Conservation (phyloP, 2,888 invertebrate genomes). For the Lithophane socia region DNA sequence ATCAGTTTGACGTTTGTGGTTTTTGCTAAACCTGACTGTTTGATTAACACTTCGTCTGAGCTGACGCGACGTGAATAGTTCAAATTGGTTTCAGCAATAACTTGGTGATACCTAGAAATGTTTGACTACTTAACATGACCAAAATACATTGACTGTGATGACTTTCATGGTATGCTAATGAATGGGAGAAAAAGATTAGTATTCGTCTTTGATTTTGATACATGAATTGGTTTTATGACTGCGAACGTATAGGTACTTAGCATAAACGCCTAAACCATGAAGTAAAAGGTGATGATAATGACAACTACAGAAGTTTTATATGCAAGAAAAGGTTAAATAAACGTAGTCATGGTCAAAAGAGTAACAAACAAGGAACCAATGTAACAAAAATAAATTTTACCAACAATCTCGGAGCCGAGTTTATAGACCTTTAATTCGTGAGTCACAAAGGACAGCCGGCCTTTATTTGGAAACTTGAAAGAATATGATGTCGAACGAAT, state of each 20-base stretch:
- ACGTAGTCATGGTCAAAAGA: background rate
- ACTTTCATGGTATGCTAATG: background rate
- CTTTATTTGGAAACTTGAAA: constrained; percentile 57
- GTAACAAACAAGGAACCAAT: constrained; percentile 4
- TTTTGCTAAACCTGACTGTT: constrained; percentile 26
- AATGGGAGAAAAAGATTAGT: background rate
- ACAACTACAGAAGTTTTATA: background rate
- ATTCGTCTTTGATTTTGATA: background rate
- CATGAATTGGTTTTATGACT: background rate
- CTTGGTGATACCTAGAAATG: constrained; percentile 14
- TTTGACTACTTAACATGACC: constrained; percentile 3
- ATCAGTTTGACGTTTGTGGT: constrained; percentile 18
- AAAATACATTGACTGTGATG: background rate
- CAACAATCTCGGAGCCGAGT: constrained; percentile 27
- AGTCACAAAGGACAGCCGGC: constrained; percentile 45
- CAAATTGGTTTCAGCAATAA: constrained; percentile 34
- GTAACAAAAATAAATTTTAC: constrained; percentile 39
- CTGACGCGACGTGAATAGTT: constrained; percentile 23
- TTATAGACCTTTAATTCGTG: constrained; percentile 38
- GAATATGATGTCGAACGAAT: constrained; percentile 45
- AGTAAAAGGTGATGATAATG: background rate
- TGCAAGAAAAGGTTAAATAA: background rate
- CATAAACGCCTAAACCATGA: background rate
- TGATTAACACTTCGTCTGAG: constrained; percentile 54
- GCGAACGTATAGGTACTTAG: background rate